phyloP scores from a whole-genome alignment of 2,888 invertebrate species.

The Orthosia gracilis region DNA sequence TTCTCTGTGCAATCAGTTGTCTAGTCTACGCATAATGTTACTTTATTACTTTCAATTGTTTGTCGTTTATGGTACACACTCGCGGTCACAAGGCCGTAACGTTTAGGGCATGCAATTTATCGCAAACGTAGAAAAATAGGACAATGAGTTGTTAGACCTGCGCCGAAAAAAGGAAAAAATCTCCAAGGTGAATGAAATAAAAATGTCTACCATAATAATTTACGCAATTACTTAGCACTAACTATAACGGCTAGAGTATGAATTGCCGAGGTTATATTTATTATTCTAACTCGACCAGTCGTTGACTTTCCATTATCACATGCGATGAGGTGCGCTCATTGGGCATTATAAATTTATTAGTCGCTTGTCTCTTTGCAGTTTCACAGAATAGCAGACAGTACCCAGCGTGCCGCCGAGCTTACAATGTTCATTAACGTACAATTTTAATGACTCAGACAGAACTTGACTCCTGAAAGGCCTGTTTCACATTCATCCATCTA shows the following conservation, averaged over 20 bases:
- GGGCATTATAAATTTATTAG: slow-evolving; percentile 83
- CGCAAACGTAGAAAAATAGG: slow-evolving; percentile 75
- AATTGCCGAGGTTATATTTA: slow-evolving; percentile 70
- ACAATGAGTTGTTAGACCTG: slow-evolving; percentile 63
- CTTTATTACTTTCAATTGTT: slow-evolving; percentile 87
- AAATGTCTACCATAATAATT: slow-evolving; percentile 32
- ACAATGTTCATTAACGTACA: slow-evolving; percentile 77
- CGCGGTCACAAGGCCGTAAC: slow-evolving; percentile 80
- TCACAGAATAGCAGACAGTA: slow-evolving; percentile 68
- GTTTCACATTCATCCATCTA: slow-evolving; percentile 74
- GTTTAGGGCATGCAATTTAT: slow-evolving; percentile 81
- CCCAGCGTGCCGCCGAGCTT: slow-evolving; percentile 67
- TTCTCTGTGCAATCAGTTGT: slow-evolving; percentile 73
- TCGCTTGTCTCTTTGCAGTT: slow-evolving; percentile 67
- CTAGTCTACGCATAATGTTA: slow-evolving; percentile 75
- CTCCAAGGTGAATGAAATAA: slow-evolving; percentile 50
- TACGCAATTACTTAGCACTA: slow-evolving; percentile 35
- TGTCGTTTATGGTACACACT: slow-evolving; percentile 79
- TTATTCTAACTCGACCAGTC: slow-evolving; percentile 74
- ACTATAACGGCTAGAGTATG: slow-evolving; percentile 54
- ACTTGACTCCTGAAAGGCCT: slow-evolving; percentile 69
- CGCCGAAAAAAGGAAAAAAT: slow-evolving; percentile 51
- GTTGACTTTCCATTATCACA: slow-evolving; percentile 85
- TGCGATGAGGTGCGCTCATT: slow-evolving; percentile 78
- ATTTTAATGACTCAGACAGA: slow-evolving; percentile 69